Conservation (phyloP, 2,888 invertebrate genomes). For the Ochropacha duplaris region DNA sequence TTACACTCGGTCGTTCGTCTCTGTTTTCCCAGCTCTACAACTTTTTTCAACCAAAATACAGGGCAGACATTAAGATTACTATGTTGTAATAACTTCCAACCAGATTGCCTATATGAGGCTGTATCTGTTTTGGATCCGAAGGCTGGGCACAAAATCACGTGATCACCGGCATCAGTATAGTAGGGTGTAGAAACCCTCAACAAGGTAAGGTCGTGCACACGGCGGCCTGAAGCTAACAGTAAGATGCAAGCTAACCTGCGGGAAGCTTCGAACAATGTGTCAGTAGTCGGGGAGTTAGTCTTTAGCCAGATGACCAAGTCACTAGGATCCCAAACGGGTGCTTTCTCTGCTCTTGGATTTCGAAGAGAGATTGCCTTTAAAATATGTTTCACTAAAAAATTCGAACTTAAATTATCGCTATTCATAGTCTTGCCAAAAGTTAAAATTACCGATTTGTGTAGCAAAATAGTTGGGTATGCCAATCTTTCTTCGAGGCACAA, state of each 20-base stretch:
- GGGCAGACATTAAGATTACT: not conserved
- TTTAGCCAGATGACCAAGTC: not conserved
- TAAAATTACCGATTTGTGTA: slow-evolving; percentile 7
- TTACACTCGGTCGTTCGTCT: no score
- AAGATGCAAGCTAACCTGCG: not conserved
- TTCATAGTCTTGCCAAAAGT: not conserved
- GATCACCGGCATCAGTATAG: not conserved
- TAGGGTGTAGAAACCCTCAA: no score
- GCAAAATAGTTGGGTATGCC: slow-evolving; percentile 10
- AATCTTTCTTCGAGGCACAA: slow-evolving; percentile 4
- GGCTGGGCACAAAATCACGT: slow-evolving; percentile 5
- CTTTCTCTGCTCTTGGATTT: not conserved
- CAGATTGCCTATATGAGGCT: not conserved
- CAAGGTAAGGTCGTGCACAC: no score
- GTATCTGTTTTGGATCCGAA: not conserved
- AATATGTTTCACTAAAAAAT: slow-evolving; percentile 8
- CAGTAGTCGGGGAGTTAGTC: not conserved
- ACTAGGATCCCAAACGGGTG: slow-evolving; percentile 5
- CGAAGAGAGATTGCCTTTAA: slow-evolving; percentile 7
- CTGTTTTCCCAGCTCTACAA: no score
- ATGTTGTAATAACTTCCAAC: not conserved
- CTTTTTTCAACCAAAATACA: no score
- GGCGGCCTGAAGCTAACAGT: no score
- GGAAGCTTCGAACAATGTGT: not conserved
- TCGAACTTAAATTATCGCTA: not conserved